Base-by-base conservation (phyloP, 2,888 invertebrate species). In the Lysandra bellargus region DNA sequence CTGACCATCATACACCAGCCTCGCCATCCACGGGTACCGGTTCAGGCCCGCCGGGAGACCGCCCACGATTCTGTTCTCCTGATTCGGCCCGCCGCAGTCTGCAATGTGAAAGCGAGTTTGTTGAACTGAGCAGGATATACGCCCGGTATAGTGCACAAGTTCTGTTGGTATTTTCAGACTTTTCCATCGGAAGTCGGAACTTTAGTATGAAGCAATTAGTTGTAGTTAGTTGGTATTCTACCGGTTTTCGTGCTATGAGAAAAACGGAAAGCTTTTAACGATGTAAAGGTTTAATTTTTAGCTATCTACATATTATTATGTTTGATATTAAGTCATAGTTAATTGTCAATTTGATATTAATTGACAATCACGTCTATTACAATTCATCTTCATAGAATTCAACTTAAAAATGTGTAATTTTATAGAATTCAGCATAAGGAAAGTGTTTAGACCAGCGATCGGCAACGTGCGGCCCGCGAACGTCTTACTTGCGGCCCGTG, bases 31-130 rank as follows among this genome's bases (percentile, higher is more conserved):
- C 9, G 98, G 98, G 89, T 97, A 98, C 83, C 97, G 96, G 92
- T 98, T 97, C 57, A 97, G 95, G 78, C 97, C 97, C 0, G 98
- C 97, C 37, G 98, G 97, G 85, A 96, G 95, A 17, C 98, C 98
- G 78, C 98, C 98, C 79, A 98, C 97, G 83, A 98, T 98, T 84
- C 98, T 95, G 88, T 97, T 97, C 94, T 98, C 98, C 93, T 98
- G 97, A 92, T 97, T 98, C 1, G 97, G 95, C 80, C 97, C 95
- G 61, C 98, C 98, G 87, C 98, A 98, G 91, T 98, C 98, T 98
- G 91, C 83, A 84, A 82, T 83, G 83, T 85, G 78, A 85, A 87
- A 81, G 81, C 79, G 79, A 79, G 86, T 85, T 87, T 88, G 84
- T 87, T 87, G 88, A 89, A 87, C 89, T 85, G 82, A 84, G 84